Conservation (phyloP, 2,113 vertebrate genomes). For the Neogobius melanostomus region DNA sequence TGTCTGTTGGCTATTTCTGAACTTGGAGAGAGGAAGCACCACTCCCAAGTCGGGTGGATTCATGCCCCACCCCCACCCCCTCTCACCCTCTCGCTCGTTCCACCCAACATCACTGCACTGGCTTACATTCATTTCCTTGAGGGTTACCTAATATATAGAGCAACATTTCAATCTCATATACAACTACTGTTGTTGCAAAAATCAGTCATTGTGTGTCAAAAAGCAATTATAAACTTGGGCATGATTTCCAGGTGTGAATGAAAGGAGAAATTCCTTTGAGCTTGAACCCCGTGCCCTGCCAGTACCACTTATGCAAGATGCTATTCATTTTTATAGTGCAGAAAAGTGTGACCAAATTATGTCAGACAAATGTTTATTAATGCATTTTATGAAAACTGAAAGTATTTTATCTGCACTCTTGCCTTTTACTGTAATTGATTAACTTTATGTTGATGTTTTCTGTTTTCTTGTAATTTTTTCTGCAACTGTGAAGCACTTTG, state of each 20-base stretch:
- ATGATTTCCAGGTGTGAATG: constrained; percentile 21
- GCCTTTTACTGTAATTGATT: too few species aligned
- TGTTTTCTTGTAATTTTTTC: too few species aligned
- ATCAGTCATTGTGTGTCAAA: constrained; percentile 30
- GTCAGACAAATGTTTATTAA: background rate
- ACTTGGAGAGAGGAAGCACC: constrained; percentile 69
- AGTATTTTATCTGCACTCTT: too few species aligned
- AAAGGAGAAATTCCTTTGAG: constrained; percentile 17
- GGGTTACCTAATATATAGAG: background rate
- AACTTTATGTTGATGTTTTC: too few species aligned
- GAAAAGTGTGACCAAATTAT: background rate
- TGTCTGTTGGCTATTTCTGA: constrained; percentile 74
- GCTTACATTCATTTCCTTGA: constrained; percentile 11
- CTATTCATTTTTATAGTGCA: background rate
- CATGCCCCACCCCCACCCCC: constrained; percentile 56
- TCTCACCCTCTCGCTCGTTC: constrained; percentile 10
- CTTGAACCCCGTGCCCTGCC: background rate
- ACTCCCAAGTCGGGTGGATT: constrained; percentile 70
- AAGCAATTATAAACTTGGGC: constrained; percentile 11
- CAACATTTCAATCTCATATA: background rate
- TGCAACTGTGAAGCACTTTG: too few species aligned
- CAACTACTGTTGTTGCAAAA: constrained; percentile 10
- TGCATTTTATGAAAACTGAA: too few species aligned
- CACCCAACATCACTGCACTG: constrained; percentile 4
- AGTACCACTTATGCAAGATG: background rate